Evolutionary conservation across 2,797 vertebrate species (phyloP).

Genomic region (Anableps anableps): DNA sequence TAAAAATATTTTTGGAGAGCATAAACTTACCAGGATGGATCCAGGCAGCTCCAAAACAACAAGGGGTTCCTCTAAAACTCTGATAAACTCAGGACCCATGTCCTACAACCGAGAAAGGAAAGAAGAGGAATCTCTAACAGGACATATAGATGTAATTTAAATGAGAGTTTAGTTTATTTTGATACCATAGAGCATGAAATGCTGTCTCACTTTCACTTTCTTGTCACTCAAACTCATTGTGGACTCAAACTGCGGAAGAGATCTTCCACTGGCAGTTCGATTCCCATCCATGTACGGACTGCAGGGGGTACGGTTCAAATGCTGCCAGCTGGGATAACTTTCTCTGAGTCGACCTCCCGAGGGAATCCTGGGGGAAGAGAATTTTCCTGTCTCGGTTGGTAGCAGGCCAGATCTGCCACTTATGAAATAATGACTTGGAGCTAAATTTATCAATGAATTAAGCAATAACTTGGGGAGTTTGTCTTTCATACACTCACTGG

Average conservation of each 20-base stretch:
- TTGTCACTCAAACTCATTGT: conserved; percentile 72
- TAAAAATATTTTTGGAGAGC: background rate
- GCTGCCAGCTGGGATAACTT: conserved; percentile 64
- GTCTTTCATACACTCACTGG: background rate
- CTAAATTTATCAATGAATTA: background rate
- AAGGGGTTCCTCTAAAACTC: conserved; percentile 81
- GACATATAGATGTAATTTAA: background rate
- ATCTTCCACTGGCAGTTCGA: conserved; percentile 47
- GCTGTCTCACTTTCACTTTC: conserved; percentile 67
- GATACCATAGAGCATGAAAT: background rate
- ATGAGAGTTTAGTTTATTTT: background rate
- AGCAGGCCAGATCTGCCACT: conserved; percentile 30
- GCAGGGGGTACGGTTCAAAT: conserved; percentile 51
- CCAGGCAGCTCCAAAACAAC: conserved; percentile 87
- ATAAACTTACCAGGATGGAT: conserved; percentile 85
- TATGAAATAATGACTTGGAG: background rate
- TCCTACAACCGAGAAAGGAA: conserved; percentile 71
- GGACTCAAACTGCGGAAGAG: conserved; percentile 61
- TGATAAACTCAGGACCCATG: conserved; percentile 87
- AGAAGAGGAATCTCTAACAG: background rate
- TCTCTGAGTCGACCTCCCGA: conserved; percentile 56
- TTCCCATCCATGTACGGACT: conserved; percentile 65
- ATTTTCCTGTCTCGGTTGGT: conserved; percentile 33
- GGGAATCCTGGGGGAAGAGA: conserved; percentile 49
- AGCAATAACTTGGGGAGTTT: background rate